Percentiles rank a stretch among this genome's conserved stretches.
These are phyloP conservation scores for Alexandromys fortis DNA, from an alignment of 2,113 vertebrate species.

Conservation along the genomic window DNA sequence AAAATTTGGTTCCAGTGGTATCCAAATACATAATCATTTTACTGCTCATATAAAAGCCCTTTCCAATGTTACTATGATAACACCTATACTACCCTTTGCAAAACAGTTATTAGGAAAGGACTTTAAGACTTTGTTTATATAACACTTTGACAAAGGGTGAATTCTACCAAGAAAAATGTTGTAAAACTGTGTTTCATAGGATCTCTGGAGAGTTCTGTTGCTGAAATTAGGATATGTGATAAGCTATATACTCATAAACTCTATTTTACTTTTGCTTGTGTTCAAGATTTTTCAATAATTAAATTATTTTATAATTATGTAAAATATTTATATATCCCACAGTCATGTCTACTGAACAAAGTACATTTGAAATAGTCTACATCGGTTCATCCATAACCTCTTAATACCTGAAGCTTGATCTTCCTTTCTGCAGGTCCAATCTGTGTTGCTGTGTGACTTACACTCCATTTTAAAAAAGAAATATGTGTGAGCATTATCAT, in stretches of 20 bases:
- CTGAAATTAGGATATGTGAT: background rate
- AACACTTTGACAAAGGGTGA: background rate
- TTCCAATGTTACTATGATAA: background rate
- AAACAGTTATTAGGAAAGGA: background rate
- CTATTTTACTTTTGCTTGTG: background rate
- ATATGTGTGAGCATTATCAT: background rate
- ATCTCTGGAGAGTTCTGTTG: background rate
- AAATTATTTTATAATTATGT: background rate
- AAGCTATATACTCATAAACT: background rate
- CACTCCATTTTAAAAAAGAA: background rate
- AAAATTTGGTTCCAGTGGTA: background rate
- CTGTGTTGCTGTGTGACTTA: background rate
- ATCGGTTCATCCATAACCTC: background rate
- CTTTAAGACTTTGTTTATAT: background rate
- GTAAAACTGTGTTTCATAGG: background rate
- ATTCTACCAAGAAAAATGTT: background rate
- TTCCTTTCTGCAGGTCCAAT: background rate
- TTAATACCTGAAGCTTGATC: background rate
- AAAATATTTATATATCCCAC: background rate
- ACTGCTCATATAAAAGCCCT: background rate
- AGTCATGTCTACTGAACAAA: background rate
- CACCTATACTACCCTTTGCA: background rate
- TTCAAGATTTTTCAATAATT: background rate
- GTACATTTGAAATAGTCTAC: background rate
- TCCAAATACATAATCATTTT: background rate